These are phyloP conservation scores for Pleuronectes platessa DNA, from an alignment of 2,113 vertebrate species.

Conservation along the genomic window DNA sequence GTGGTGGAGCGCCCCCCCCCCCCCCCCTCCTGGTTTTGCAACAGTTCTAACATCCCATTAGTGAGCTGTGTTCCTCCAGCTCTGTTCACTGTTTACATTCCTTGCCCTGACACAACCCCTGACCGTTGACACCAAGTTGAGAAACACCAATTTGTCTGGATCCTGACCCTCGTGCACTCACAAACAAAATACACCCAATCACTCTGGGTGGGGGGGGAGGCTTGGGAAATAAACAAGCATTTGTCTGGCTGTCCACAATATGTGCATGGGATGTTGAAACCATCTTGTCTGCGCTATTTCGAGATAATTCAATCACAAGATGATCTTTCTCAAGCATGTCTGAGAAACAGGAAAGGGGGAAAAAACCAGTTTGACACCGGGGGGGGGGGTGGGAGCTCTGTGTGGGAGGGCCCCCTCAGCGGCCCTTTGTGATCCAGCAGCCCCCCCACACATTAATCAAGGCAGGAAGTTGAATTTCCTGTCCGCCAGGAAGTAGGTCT, in stretches of 20 bases:
- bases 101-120: slow-evolving; percentile 56
- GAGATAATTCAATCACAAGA: neutral
- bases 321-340: slow-evolving; percentile 16
- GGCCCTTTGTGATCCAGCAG: slow-evolving; percentile 52
- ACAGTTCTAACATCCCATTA: slow-evolving; percentile 53
- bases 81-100: slow-evolving; percentile 73
- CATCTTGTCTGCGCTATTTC: slow-evolving; percentile 17
- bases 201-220: neutral
- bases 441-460: slow-evolving; percentile 74
- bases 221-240: slow-evolving; percentile 36
- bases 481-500: slow-evolving; percentile 69
- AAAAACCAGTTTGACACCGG: slow-evolving; percentile 26
- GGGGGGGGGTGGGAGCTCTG: slow-evolving; percentile 46
- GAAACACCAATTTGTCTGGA: slow-evolving; percentile 77
- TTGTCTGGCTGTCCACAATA: neutral
- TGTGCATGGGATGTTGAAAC: slow-evolving; percentile 15
- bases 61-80: slow-evolving; percentile 43
- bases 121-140: slow-evolving; percentile 58
- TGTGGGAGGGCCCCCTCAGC: slow-evolving; percentile 67
- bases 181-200: slow-evolving; percentile 32
- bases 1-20: slow-evolving; percentile 2
- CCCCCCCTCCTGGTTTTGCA: slow-evolving; percentile 19
- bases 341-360: neutral
- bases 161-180: slow-evolving; percentile 46
- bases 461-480: slow-evolving; percentile 81